Evolutionary conservation across 1,140 invertebrate species (phyloP), one percentile per base, ranked within the genome.

Genomic region (Bombus pascuorum): DNA sequence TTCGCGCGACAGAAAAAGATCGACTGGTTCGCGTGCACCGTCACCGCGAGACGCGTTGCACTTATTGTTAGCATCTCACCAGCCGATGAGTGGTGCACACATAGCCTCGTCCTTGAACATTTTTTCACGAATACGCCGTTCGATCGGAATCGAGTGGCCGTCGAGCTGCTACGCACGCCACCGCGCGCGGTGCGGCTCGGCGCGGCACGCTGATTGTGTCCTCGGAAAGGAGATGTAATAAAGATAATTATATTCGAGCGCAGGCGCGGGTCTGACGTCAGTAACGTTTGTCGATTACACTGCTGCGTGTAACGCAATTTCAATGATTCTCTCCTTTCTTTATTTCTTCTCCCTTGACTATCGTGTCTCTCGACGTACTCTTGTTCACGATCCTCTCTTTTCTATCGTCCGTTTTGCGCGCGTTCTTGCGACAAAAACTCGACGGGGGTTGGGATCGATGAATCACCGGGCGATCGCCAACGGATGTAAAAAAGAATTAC

Each of bases 181-280:
- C 15, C 47, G 47, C 47, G 18, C 47, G 47, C 37, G 37, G 37
- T 39, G 37, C 37, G 37, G 47, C 47, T 3, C 70, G 57, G 39
- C 65, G 57, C 74, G 57, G 37, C 77, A 44, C 44, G 76, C 34
- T 79, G 87, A 89, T 87, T 85, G 81, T 85, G 81, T 87, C 86
- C 83, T 90, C 82, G 89, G 73, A 89, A 90, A 90, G 88, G 88
- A 89, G 88, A 87, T 89, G 88, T 72, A 89, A 90, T 90, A 90
- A 90, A 89, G 81, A 90, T 90, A 90, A 90, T 90, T 89, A 66
- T 87, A 84, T 81, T 86, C 81, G 72, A 80, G 84, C 83, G 37
- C 86, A 22, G 42, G 22, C 74, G 28, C 34, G 15, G 59, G 59
- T 80, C 83, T 90, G 87, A 82, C 88, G 88, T 89, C 88, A 87